Evolutionary conservation across 2,888 invertebrate species (phyloP).

Genomic region (Synergus japonicus): DNA sequence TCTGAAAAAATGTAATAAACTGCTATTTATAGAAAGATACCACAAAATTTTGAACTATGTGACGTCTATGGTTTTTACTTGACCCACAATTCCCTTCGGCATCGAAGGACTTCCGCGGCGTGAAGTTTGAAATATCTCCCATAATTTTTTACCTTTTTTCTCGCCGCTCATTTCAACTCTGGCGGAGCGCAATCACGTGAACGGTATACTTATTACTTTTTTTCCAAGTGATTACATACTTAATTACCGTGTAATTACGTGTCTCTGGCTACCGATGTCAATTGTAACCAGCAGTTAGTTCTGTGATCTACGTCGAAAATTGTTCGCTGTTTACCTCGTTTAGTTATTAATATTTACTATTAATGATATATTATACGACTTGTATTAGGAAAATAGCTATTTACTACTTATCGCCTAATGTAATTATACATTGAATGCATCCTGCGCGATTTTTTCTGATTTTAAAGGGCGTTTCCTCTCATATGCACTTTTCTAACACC

Average conservation of each 20-base stretch:
- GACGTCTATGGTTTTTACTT: background rate
- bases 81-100: slow-evolving; percentile 16
- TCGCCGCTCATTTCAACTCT: slow-evolving; percentile 16
- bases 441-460: background rate
- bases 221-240: slow-evolving; percentile 35
- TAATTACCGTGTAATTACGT: slow-evolving; percentile 39
- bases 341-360: slow-evolving; percentile 33
- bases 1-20: no score
- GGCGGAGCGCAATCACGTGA: slow-evolving; percentile 25
- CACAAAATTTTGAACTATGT: background rate
- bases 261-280: slow-evolving; percentile 37
- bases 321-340: background rate
- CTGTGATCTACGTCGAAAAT: slow-evolving; percentile 29
- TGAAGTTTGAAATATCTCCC: slow-evolving; percentile 20
- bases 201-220: slow-evolving; percentile 19
- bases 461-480: slow-evolving; percentile 1
- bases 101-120: background rate
- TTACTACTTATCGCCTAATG: slow-evolving; percentile 28
- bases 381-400: slow-evolving; percentile 21
- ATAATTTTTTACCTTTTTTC: slow-evolving; percentile 21
- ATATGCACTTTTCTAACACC: slow-evolving; percentile 2
- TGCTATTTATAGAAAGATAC: no score
- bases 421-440: slow-evolving; percentile 15
- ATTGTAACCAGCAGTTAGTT: slow-evolving; percentile 35
- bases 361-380: slow-evolving; percentile 9